Base-by-base conservation (phyloP, 2,888 invertebrate genomes). In the Torymus tubicola region DNA sequence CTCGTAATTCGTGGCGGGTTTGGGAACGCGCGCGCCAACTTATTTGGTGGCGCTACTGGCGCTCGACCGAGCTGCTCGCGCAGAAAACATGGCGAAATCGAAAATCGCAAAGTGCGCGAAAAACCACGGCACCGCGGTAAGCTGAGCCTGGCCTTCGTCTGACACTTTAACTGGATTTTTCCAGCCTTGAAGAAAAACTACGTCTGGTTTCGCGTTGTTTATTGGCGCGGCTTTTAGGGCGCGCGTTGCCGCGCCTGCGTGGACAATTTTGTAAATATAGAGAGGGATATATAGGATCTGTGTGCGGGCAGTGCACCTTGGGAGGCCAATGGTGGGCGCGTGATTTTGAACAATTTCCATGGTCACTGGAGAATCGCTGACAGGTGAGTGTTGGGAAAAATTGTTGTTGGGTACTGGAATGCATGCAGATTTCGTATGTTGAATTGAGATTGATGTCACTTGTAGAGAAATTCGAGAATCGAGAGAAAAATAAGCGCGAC, bases 271-370 rank as follows among this genome's bases (percentile, higher is more conserved):
- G 42, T 42, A 42, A 42, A 42, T 42, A 42, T 42, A 42, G 42
- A 42, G 42, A 42, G 42, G 42, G 8, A 42, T 42, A 42, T n/a
- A n/a, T n/a, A n/a, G n/a, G 42, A 42, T 8, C 42, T 42, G 42
- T 42, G 86, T 86, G 80, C 61, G 61, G 42, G 87, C 86, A 86
- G 84, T 88, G 90, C 87, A 90, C 85, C 87, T 84, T 90, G 90
- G 90, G 89, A 88, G 86, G 87, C 88, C 87, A 90, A 91, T 91
- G 91, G 91, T 91, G 91, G 91, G 92, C 92, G 92, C 91, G 92
- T 91, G 91, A 91, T 91, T 92, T 92, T 92, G 91, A 92, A 92
- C 91, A 90, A 90, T 89, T 89, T 63, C 14, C n/a, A 60, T 16
- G 14, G 50, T 2, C 50, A 89, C 87, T 86, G 86, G 14, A 21